Evolutionary conservation across 2,797 vertebrate genomes (phyloP).

Genomic region (Sebastes hubbsi): DNA sequence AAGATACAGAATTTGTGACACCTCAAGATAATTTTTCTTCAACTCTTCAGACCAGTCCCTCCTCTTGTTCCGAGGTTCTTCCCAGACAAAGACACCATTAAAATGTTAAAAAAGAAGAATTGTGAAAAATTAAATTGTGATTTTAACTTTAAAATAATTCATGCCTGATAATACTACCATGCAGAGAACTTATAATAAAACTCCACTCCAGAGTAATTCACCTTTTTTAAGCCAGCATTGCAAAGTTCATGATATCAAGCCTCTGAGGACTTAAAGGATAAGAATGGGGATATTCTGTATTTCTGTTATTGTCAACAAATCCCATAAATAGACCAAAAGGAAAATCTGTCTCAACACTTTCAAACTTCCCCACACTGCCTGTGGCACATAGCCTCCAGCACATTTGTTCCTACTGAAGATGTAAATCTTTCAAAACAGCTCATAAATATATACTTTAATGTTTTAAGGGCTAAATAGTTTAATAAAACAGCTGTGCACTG

Average conservation of each 20-base stretch:
- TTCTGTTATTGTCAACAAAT: background rate
- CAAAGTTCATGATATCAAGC: background rate
- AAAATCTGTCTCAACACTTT: background rate
- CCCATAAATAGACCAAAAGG: background rate
- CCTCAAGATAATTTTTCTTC: background rate
- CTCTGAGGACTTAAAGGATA: background rate
- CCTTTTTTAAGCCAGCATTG: background rate
- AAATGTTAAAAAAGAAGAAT: background rate
- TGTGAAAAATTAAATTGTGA: background rate
- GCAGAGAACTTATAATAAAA: background rate
- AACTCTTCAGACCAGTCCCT: background rate
- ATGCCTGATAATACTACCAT: too few species aligned
- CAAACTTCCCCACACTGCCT: background rate
- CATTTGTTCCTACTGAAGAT: background rate
- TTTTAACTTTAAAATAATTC: background rate
- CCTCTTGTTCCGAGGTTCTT: background rate
- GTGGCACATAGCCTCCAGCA: background rate
- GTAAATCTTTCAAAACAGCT: background rate
- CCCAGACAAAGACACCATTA: background rate
- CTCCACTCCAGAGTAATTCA: background rate
- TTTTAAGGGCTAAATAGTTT: background rate
- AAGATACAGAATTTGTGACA: background rate
- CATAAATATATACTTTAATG: background rate
- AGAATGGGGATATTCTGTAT: background rate
- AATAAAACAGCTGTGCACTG: background rate